Conservation (phyloP, 2,888 invertebrate genomes). For the Coleophora flavipennella region DNA sequence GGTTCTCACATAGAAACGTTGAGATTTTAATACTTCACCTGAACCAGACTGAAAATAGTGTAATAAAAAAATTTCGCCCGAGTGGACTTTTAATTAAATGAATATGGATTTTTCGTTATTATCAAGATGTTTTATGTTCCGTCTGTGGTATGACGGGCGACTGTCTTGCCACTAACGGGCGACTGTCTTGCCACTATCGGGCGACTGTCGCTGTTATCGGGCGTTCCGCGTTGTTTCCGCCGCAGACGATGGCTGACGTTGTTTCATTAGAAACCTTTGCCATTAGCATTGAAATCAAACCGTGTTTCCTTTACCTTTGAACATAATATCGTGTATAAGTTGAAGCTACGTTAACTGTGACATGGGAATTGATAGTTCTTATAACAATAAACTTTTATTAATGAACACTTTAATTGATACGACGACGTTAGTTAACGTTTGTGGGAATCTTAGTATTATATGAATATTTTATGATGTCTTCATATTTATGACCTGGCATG, state of each 20-base stretch:
- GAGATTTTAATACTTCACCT: slow-evolving; percentile 71
- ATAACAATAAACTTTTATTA: too few relatives aligned
- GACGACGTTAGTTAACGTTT: too few relatives aligned
- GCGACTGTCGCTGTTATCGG: slow-evolving; percentile 9
- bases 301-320: background rate
- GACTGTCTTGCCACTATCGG: slow-evolving; percentile 8
- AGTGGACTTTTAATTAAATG: slow-evolving; percentile 61
- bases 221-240: slow-evolving; percentile 37
- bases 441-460: too few relatives aligned
- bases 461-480: too few relatives aligned
- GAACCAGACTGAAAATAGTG: slow-evolving; percentile 59
- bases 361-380: background rate
- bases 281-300: slow-evolving; percentile 4
- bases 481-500: too few relatives aligned
- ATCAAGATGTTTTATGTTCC: slow-evolving; percentile 22
- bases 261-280: slow-evolving; percentile 24
- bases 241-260: slow-evolving; percentile 25
- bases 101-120: slow-evolving; percentile 47
- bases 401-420: too few relatives aligned
- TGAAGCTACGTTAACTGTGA: background rate
- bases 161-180: slow-evolving; percentile 2
- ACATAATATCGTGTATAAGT: background rate
- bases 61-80: slow-evolving; percentile 39
- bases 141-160: slow-evolving; percentile 18
- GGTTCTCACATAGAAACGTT: slow-evolving; percentile 64